Conservation (phyloP, 2,797 vertebrate genomes). For the Enteromius treurensis region DNA sequence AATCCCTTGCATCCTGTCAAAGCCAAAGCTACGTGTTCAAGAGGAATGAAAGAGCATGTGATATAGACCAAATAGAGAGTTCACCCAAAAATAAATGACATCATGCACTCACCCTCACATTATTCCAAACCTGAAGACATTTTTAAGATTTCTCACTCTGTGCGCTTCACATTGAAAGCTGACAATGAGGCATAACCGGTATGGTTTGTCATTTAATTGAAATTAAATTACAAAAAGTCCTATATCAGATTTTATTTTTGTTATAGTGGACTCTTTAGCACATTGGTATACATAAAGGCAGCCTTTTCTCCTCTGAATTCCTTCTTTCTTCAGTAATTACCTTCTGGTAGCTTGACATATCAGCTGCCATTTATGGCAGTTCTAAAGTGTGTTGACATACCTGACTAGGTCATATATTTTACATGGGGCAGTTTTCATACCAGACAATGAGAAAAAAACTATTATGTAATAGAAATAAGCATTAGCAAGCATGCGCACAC, state of each 20-base stretch:
- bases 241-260: background rate
- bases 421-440: background rate
- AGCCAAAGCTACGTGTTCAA: background rate
- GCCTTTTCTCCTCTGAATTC: constrained; percentile 30
- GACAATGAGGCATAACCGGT: background rate
- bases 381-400: background rate
- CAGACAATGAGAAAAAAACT: background rate
- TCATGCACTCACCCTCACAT: background rate
- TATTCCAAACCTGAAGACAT: background rate
- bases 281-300: constrained; percentile 14
- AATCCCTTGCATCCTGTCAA: constrained; percentile 36
- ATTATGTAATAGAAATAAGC: background rate
- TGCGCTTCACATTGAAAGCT: background rate
- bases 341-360: constrained; percentile 26
- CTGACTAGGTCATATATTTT: background rate
- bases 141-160: background rate
- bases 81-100: background rate
- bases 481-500: background rate
- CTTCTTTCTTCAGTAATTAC: constrained; percentile 19
- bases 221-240: too few relatives aligned
- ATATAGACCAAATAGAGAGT: background rate
- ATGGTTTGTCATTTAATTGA: background rate
- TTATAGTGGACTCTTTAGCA: too few relatives aligned
- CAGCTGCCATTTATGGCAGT: background rate
- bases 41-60: background rate